Conservation (phyloP, 2,888 invertebrate genomes). For the Escarpia spicata region DNA sequence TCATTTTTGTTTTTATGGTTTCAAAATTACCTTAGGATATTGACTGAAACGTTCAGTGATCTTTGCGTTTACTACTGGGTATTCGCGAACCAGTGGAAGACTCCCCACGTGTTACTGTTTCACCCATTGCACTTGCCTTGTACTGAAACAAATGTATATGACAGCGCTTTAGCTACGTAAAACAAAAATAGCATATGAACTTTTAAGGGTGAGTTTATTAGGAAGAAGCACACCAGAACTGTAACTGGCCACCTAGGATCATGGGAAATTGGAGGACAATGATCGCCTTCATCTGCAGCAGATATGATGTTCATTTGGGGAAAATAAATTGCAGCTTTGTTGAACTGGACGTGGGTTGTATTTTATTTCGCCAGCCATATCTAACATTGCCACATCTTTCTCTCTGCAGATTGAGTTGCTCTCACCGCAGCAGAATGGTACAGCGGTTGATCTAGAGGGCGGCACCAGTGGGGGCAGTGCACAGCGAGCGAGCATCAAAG, state of each 20-base stretch:
- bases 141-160: neutral
- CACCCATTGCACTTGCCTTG: neutral
- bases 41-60: neutral
- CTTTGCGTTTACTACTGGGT: neutral
- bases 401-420: conserved; percentile 57
- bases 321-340: neutral
- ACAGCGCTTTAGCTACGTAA: neutral
- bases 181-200: neutral
- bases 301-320: too few relatives aligned
- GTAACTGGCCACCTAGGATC: too few relatives aligned
- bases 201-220: neutral
- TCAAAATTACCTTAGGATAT: neutral
- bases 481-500: conserved; percentile 76
- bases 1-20: neutral
- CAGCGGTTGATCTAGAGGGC: conserved; percentile 92
- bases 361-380: neutral
- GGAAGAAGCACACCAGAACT: too few relatives aligned
- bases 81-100: neutral
- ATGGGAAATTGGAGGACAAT: too few relatives aligned
- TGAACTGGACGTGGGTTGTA: neutral
- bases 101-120: too few relatives aligned
- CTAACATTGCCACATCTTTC: neutral
- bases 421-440: conserved; percentile 60
- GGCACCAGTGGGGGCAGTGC: neutral
- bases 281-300: too few relatives aligned